These are phyloP conservation scores for Acipenser transmontanus DNA, from an alignment of 2,797 vertebrate genomes.

Conservation along the genomic window DNA sequence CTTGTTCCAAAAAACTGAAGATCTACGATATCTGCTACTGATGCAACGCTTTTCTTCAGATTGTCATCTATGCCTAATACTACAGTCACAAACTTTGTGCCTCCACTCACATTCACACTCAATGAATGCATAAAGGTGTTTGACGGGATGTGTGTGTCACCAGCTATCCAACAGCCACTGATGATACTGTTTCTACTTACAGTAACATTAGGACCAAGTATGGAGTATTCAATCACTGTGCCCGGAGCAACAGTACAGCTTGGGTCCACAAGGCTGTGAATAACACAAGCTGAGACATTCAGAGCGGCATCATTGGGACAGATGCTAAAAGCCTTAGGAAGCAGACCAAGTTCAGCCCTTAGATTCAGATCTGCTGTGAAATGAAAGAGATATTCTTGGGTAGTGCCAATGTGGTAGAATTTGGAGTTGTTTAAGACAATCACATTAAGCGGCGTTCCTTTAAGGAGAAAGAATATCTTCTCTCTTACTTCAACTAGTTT, in stretches of 20 bases:
- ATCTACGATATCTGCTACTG: slow-evolving; percentile 36
- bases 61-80: slow-evolving; percentile 67
- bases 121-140: slow-evolving; percentile 74
- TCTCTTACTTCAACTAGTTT: slow-evolving; percentile 58
- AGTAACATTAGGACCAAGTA: slow-evolving; percentile 58
- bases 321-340: slow-evolving; percentile 65
- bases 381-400: slow-evolving; percentile 79
- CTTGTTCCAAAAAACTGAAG: slow-evolving; percentile 62
- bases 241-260: slow-evolving; percentile 54
- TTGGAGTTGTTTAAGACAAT: slow-evolving; percentile 82
- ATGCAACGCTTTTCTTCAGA: slow-evolving; percentile 61
- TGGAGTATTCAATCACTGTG: slow-evolving; percentile 77
- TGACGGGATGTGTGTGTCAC: slow-evolving; percentile 54
- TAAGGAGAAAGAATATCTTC: slow-evolving; percentile 70
- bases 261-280: slow-evolving; percentile 68
- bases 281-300: slow-evolving; percentile 51
- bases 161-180: slow-evolving; percentile 61
- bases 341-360: slow-evolving; percentile 67
- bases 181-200: slow-evolving; percentile 69
- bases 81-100: slow-evolving; percentile 61
- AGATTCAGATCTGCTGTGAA: slow-evolving; percentile 62
- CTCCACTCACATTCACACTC: slow-evolving; percentile 47
- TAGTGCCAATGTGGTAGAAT: slow-evolving; percentile 89
- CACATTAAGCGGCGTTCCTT: slow-evolving; percentile 72
- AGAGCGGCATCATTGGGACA: slow-evolving; percentile 11